Conservation (phyloP, 2,113 vertebrate species). For the Rhineura floridana region DNA sequence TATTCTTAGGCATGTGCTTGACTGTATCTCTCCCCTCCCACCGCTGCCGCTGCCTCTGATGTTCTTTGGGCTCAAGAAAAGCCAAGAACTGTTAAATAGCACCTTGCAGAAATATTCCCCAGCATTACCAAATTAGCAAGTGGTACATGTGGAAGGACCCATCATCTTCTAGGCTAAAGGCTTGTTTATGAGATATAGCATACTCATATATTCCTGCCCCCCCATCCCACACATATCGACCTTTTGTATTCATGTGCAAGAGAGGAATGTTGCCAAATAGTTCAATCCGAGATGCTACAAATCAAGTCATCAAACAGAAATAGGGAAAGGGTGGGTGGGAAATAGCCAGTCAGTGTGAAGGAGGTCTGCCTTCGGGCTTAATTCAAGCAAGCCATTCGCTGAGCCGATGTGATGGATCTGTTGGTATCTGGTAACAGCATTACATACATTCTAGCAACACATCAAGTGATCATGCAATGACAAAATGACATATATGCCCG, state of each 20-base stretch:
- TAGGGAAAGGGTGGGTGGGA: slow-evolving; percentile 6
- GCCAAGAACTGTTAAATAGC: neutral
- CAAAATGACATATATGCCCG: slow-evolving; percentile 74
- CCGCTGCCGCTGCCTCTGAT: too few relatives aligned
- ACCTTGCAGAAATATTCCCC: slow-evolving; percentile 21
- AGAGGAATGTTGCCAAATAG: slow-evolving; percentile 3
- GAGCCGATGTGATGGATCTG: slow-evolving; percentile 78
- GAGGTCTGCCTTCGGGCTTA: slow-evolving; percentile 72
- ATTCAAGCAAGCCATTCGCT: slow-evolving; percentile 83
- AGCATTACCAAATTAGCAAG: slow-evolving; percentile 52
- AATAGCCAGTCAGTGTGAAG: slow-evolving; percentile 70
- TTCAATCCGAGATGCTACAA: slow-evolving; percentile 65
- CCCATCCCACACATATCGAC: slow-evolving; percentile 11
- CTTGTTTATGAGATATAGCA: neutral
- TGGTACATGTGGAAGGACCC: slow-evolving; percentile 50
- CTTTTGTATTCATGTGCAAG: slow-evolving; percentile 27
- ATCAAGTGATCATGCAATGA: slow-evolving; percentile 80
- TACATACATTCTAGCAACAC: slow-evolving; percentile 79
- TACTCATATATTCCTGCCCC: neutral
- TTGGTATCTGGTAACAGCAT: slow-evolving; percentile 61
- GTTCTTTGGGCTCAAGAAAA: neutral
- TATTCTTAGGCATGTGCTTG: neutral
- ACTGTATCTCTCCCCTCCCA: too few relatives aligned
- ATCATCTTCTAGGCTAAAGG: slow-evolving; percentile 33
- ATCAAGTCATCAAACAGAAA: slow-evolving; percentile 74